Percentiles rank a stretch among this genome's conserved stretches.
These are phyloP conservation scores for Strigamia transsilvanica DNA, from an alignment of 2,888 invertebrate genomes.

Conservation along the genomic window DNA sequence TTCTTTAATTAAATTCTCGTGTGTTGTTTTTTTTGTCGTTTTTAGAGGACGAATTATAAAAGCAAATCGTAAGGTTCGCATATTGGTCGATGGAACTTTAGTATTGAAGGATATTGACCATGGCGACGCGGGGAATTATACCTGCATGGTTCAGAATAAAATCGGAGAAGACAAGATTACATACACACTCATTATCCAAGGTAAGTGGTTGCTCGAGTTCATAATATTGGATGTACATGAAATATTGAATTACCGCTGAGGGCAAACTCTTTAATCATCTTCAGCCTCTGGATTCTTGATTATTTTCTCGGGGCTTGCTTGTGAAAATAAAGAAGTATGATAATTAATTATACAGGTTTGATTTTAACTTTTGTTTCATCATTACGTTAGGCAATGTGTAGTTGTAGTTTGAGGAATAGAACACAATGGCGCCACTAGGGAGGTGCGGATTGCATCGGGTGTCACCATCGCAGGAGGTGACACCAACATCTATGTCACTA, in stretches of 20 bases:
- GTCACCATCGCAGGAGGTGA: too few relatives aligned
- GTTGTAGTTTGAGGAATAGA: too few relatives aligned
- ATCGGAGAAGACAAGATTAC: slow-evolving; percentile 92
- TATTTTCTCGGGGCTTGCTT: not conserved
- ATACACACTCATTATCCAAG: slow-evolving; percentile 85
- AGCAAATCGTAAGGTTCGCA: slow-evolving; percentile 68
- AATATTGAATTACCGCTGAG: slow-evolving; percentile 32
- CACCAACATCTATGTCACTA: too few relatives aligned
- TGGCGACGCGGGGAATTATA: slow-evolving; percentile 92
- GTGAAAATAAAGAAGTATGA: not conserved
- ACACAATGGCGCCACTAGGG: too few relatives aligned
- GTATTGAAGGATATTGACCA: slow-evolving; percentile 87
- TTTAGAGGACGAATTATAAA: slow-evolving; percentile 34
- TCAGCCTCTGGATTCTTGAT: slow-evolving; percentile 19
- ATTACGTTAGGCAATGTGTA: too few relatives aligned
- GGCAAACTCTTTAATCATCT: slow-evolving; percentile 34
- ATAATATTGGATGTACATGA: not conserved
- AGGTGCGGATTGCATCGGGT: too few relatives aligned
- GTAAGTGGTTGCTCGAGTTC: slow-evolving; percentile 64
- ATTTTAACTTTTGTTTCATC: not conserved
- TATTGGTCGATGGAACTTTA: slow-evolving; percentile 89
- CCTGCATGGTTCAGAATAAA: slow-evolving; percentile 90
- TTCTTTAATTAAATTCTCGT: not conserved
- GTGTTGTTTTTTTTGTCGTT: not conserved
- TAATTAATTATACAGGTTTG: not conserved